These are phyloP conservation scores for Chorisops tibialis DNA, from an alignment of 2,888 invertebrate genomes.

Conservation along the genomic window DNA sequence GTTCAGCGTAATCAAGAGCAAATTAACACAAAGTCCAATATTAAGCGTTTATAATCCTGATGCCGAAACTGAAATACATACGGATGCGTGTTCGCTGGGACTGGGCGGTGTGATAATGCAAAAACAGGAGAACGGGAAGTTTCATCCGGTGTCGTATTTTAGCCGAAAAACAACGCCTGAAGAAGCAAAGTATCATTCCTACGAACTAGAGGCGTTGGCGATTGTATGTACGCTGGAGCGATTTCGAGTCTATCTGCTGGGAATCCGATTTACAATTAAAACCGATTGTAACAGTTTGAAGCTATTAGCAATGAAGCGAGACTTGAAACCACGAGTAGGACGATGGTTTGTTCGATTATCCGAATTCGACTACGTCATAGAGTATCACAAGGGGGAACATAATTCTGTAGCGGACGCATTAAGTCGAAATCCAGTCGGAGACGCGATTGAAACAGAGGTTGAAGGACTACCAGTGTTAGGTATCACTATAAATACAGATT, in stretches of 20 bases:
- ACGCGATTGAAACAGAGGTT: too few relatives aligned
- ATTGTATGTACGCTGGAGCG: background rate
- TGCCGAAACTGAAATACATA: slow-evolving; percentile 14
- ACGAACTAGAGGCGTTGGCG: slow-evolving; percentile 26
- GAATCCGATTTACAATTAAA: background rate
- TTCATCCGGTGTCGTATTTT: slow-evolving; percentile 11
- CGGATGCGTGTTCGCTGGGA: too few relatives aligned
- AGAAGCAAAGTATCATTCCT: too few relatives aligned
- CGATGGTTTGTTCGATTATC: background rate
- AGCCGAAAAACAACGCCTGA: slow-evolving; percentile 19
- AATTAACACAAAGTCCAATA: slow-evolving; percentile 8
- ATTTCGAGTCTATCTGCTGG: background rate
- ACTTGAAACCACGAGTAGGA: slow-evolving; percentile 4
- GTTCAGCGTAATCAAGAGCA: background rate
- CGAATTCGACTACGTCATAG: slow-evolving; percentile 13
- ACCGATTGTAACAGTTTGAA: slow-evolving; percentile 3
- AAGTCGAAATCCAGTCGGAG: slow-evolving; percentile 17
- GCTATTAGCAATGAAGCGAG: background rate
- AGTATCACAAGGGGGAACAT: slow-evolving; percentile 1
- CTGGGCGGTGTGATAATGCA: too few relatives aligned
- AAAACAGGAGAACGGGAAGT: too few relatives aligned
- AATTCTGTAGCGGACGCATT: slow-evolving; percentile 21
- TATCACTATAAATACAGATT: background rate
- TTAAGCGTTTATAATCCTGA: too few relatives aligned
- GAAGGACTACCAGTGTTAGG: background rate